Conservation (phyloP, 1,140 invertebrate genomes). For the Halesus radiatus region DNA sequence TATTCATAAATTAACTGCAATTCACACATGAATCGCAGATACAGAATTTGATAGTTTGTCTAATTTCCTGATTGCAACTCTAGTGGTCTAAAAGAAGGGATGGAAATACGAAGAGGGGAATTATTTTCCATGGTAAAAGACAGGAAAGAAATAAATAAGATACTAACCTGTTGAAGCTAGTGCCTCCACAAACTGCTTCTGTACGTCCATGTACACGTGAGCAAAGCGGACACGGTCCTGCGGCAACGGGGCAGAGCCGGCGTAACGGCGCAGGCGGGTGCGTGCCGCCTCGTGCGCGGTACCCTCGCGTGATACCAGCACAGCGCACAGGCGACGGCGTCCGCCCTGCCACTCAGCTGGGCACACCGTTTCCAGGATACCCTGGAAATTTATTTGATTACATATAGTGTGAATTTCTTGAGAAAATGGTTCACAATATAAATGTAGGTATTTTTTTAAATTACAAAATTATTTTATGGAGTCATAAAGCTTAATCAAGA, state of each 20-base stretch:
- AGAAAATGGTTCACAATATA: no score
- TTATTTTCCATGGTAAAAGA: neutral
- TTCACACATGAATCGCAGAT: no score
- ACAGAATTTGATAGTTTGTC: no score
- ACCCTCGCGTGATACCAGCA: conserved; percentile 77
- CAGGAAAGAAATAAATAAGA: neutral
- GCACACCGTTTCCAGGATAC: conserved; percentile 86
- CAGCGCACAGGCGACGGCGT: conserved; percentile 89
- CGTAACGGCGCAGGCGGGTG: conserved; percentile 77
- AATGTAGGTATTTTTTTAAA: no score
- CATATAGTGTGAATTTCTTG: no score
- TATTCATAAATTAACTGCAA: no score
- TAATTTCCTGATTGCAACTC: no score
- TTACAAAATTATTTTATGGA: no score
- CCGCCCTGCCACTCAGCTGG: conserved; percentile 87
- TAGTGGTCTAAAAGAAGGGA: no score
- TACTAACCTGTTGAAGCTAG: conserved; percentile 72
- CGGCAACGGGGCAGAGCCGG: conserved; percentile 74
- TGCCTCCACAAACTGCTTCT: conserved; percentile 85
- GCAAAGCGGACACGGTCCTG: conserved; percentile 84
- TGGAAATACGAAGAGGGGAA: no score
- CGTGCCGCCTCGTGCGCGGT: conserved; percentile 61
- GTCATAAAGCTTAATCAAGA: no score
- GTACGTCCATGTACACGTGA: conserved; percentile 89
- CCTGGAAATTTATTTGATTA: conserved; percentile 62